phyloP scores from a whole-genome alignment of 1,140 invertebrate species.

The Caerostris darwini region DNA sequence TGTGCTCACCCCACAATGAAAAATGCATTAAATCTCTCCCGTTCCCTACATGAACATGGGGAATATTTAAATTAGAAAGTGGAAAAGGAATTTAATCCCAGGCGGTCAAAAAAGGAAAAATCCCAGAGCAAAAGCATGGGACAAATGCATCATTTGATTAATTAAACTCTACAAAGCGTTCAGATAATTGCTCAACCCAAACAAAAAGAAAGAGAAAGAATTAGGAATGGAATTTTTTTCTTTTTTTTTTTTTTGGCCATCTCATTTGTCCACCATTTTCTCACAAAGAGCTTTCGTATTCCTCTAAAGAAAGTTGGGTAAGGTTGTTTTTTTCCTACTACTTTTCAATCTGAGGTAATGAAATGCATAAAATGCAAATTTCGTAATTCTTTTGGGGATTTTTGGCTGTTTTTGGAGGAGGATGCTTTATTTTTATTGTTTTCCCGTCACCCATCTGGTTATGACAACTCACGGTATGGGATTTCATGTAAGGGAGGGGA shows the following conservation, averaged over 20 bases:
- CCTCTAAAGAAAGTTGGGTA: neutral
- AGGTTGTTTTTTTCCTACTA: neutral
- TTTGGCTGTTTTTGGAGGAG: neutral
- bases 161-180: slow-evolving; percentile 54
- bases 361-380: slow-evolving; percentile 37
- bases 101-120: neutral
- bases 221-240: neutral
- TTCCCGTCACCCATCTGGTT: too few species aligned
- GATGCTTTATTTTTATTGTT: neutral
- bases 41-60: neutral
- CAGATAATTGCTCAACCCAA: slow-evolving; percentile 5
- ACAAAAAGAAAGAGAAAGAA: slow-evolving; percentile 25
- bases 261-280: neutral
- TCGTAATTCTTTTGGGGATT: neutral
- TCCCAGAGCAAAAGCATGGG: neutral
- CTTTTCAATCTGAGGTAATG: neutral
- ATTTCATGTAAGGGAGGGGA: too few species aligned
- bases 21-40: slow-evolving; percentile 16
- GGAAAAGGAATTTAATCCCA: slow-evolving; percentile 8
- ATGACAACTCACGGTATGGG: too few species aligned
- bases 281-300: neutral
- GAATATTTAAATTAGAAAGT: slow-evolving; percentile 43
- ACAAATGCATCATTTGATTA: slow-evolving; percentile 53
- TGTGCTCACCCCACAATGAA: neutral
- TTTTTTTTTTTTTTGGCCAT: neutral